Percentiles rank a stretch among this genome's conserved stretches.
Conservation (phyloP, 1,140 invertebrate genomes). For the Tetramorium alpestre region DNA sequence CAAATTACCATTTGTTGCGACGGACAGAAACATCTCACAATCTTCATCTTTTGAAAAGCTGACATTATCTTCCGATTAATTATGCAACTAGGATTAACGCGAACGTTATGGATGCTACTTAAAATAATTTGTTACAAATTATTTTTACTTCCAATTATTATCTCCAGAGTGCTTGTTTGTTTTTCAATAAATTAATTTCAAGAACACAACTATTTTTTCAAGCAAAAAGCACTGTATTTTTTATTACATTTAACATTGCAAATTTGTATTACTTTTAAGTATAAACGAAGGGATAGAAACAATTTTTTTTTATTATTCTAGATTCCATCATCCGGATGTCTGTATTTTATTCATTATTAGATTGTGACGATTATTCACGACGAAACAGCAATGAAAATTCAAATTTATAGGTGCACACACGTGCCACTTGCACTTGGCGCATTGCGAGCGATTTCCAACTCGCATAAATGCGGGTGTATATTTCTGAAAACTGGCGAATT, state of each 20-base stretch:
- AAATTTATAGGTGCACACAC: conserved; percentile 33
- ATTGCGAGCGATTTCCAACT: conserved; percentile 50
- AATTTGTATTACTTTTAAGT: background rate
- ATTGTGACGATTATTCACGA: background rate
- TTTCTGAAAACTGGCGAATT: conserved; percentile 58
- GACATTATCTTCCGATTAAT: background rate
- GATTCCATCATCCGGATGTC: background rate
- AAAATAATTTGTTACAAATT: background rate
- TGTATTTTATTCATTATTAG: background rate
- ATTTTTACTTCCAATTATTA: background rate
- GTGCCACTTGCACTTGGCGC: background rate
- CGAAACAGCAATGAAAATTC: background rate
- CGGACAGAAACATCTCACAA: background rate
- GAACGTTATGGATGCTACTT: background rate
- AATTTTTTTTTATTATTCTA: background rate
- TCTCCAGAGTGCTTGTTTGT: background rate
- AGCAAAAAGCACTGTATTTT: background rate
- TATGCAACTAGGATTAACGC: background rate
- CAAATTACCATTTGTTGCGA: conserved; percentile 39
- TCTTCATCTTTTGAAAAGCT: background rate
- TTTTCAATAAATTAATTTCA: background rate
- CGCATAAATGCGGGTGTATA: conserved; percentile 40
- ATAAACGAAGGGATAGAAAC: background rate
- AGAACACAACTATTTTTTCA: background rate
- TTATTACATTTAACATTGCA: background rate